Evolutionary conservation across 1,140 invertebrate species (phyloP), one percentile per base, ranked within the genome.

Genomic region (Meloidogyne exigua): DNA sequence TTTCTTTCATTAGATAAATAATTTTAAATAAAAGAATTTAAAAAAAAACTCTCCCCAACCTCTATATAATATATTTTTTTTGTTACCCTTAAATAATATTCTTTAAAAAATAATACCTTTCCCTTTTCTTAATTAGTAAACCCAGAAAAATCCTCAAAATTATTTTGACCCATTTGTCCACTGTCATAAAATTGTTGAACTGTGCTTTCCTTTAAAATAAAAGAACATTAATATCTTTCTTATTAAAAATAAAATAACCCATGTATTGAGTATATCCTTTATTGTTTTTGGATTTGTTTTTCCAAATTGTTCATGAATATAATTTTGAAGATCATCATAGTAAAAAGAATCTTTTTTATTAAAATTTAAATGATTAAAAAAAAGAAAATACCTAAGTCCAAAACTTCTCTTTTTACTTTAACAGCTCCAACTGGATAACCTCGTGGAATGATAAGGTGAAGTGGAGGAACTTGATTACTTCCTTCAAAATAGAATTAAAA

Each of bases 311-410:
- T 71, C 36, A 9, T 71, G 69, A 62, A 71, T 71, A 18, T 25
- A 26, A n/a, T 71, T 71, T 44, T 71, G 69, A 44, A 71, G 28
- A 7, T 71, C 69, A 28, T 71, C 69, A 28, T 21, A 71, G 15
- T 44, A 71, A 18, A 71, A 71, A 4, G 69, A 71, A 68, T 68
- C 66, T 68, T 36, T 39, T 39, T 39, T 36, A 68, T 32, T 32
- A 3, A 21, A 32, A 68, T 21, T 21, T n/a, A 36, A 32, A 25
- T 18, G 13, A 36, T 66, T 44, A 4, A 18, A 49, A 49, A n/a
- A 15, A 76, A 39, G 15, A 23, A 63, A 75, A 26, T 67, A 81
- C 80, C 80, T 11, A 81, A 49, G 63, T 83, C 81, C 11, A 80
- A 23, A 32, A 57, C 69, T 65, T 36, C 64, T 64, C 75, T 39